Evolutionary conservation across 2,113 vertebrate genomes (phyloP), one percentile per base, ranked within the genome.

Genomic region (Cebidichthys violaceus): DNA sequence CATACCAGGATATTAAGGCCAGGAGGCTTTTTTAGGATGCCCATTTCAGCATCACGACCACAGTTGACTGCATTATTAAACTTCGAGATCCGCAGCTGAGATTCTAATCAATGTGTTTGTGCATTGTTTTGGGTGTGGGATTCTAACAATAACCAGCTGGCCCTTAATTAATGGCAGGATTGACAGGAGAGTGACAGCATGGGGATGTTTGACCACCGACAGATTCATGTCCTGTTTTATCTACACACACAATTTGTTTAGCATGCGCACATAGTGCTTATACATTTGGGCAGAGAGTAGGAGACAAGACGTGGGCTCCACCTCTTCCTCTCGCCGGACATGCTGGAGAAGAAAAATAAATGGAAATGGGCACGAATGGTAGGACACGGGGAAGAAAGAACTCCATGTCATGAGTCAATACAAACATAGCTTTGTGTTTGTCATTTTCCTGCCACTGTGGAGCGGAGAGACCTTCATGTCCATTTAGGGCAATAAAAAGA

Each of bases 181-280:
- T 33, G n/a, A 70, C 22, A 70, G 13, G 52, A 15, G n/a, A 37
- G 60, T 64, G 71, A 70, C 47, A 81, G 27, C 33, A n/a, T 4
- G 6, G 43, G 33, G 41, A 62, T 35, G 39, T 68, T 61, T 47
- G 47, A 72, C 61, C 47, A 27, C 18, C 61, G 37, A 31, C 69
- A 45, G 67, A 80, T 81, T 85, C 62, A 70, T 45, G 81, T 92
- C 88, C 89, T 90, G 87, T 93, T 92, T 90, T 85, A 66, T 72
- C 61, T 33, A 18, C 2, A 35, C 64, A 31, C 27, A 33, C 18
- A 4, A 4, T 45, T 81, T 88, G 70, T 90, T 85, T 77, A 75
- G 81, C 77, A 89, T 80, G 77, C 83, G 68, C 72, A 60, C 76
- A 22, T 20, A 18, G 9, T 7, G 70, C 72, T 71, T 61, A 71